Evolutionary conservation across 2,888 invertebrate species (phyloP), one percentile per base, ranked within the genome.

Genomic region (Sialis lutaria): DNA sequence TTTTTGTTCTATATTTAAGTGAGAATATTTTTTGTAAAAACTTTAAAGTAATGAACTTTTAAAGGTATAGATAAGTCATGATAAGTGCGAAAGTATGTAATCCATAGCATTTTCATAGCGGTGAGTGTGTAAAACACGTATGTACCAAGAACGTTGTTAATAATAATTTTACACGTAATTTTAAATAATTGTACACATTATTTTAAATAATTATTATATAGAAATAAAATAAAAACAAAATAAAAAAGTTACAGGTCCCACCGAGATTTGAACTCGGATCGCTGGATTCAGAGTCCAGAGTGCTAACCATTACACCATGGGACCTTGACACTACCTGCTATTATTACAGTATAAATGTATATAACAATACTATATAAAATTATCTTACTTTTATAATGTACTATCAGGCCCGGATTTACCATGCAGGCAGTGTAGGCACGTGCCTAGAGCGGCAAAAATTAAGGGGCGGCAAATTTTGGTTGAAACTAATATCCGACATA

Each of bases 221-320:
- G n/a, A 35, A 35, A 35, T 6, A 37, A 37, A 37, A 37, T 8
- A 2, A 37, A 37, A 7, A 10, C 6, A 42, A 42, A 41, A 2
- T 13, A 6, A 22, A 22, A 22, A 22, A 22, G 22, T 13, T n/a
- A 31, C 42, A 63, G 78, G 77, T 77, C 69, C 77, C 77, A 78
- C 78, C 77, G 78, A 79, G 78, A 79, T 75, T 79, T 77, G 78
- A 79, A 79, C 79, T 78, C 77, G 77, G 78, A 78, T 79, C 77
- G 77, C 76, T 78, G 77, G 78, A 79, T 79, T 79, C 77, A 79
- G 72, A 79, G 78, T 79, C 78, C 78, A 79, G 75, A 79, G 78
- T 79, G 78, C 78, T 79, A 75, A 79, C 78, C 78, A 72, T 79
- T 79, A 79, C 76, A 77, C 77, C 77, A 77, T 76, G 75, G 75